phyloP scores from a whole-genome alignment of 2,888 invertebrate genomes.

The Lucinisca nassula region DNA sequence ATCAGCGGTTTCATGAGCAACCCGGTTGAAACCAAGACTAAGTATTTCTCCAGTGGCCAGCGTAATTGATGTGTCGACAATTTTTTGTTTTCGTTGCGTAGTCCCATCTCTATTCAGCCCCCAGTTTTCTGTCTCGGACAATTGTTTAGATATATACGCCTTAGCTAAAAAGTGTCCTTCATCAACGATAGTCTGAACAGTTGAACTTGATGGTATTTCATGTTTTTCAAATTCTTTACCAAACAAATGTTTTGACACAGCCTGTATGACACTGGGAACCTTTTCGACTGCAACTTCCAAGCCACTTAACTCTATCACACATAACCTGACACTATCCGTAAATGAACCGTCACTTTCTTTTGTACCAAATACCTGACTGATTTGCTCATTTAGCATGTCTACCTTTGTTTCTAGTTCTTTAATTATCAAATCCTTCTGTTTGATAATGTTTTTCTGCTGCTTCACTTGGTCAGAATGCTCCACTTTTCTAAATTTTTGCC shows the following conservation, averaged over 20 bases:
- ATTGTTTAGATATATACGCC: constrained; percentile 32
- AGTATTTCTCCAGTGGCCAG: constrained; percentile 48
- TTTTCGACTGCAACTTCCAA: constrained; percentile 56
- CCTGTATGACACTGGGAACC: constrained; percentile 28
- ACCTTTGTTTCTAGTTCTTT: too few species aligned
- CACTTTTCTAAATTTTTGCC: too few species aligned
- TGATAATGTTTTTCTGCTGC: too few species aligned
- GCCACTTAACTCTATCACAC: constrained; percentile 47
- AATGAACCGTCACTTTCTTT: constrained; percentile 38
- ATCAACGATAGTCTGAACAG: constrained; percentile 48
- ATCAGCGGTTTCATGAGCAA: constrained; percentile 40
- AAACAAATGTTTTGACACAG: constrained; percentile 36
- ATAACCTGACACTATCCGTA: constrained; percentile 40
- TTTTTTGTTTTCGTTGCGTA: constrained; percentile 50
- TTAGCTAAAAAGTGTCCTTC: constrained; percentile 56
- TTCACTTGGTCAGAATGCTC: too few species aligned
- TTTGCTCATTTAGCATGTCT: too few species aligned
- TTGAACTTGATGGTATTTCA: constrained; percentile 21
- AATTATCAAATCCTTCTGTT: too few species aligned
- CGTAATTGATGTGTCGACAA: constrained; percentile 54
- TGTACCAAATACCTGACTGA: neutral
- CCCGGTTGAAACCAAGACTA: constrained; percentile 37
- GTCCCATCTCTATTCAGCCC: constrained; percentile 52
- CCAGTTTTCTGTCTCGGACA: constrained; percentile 28
- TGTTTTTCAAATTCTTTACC: constrained; percentile 10